Percentiles rank a stretch among this genome's conserved stretches.
Conservation (phyloP, 2,797 vertebrate genomes). For the Oceanodroma leucorhoa region DNA sequence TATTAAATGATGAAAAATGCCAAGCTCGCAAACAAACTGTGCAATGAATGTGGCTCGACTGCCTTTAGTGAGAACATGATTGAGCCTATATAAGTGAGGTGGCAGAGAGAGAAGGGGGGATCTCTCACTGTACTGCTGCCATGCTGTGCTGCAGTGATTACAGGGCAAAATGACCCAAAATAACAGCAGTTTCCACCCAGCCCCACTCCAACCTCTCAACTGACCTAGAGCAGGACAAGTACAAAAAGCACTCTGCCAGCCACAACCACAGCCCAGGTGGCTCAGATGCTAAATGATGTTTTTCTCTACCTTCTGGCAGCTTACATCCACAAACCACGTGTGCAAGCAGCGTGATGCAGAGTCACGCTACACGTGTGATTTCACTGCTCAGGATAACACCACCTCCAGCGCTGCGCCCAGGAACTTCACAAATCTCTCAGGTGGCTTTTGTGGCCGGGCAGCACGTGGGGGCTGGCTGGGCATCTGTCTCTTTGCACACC, state of each 20-base stretch:
- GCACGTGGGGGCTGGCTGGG: accelerated
- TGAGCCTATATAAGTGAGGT: not conserved
- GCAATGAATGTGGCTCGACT: not conserved
- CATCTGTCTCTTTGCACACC: not conserved
- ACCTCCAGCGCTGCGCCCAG: not conserved
- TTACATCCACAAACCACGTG: accelerated
- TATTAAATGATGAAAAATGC: slow-evolving; percentile 16
- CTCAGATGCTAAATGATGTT: not conserved
- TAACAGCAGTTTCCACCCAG: not conserved
- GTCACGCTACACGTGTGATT: not conserved
- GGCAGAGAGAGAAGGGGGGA: not conserved
- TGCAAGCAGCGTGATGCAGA: not conserved
- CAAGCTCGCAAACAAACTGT: not conserved
- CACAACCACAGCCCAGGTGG: not conserved
- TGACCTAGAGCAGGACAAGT: not conserved
- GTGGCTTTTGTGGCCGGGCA: not conserved
- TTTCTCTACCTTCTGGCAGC: not conserved
- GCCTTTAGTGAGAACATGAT: not conserved
- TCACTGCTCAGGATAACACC: not conserved
- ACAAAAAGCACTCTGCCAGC: not conserved
- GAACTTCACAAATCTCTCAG: no score
- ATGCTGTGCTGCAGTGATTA: not conserved
- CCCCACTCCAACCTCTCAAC: not conserved
- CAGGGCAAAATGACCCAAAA: not conserved
- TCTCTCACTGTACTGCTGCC: not conserved